Conservation (phyloP, 2,888 invertebrate genomes). For the Lypha dubia region DNA sequence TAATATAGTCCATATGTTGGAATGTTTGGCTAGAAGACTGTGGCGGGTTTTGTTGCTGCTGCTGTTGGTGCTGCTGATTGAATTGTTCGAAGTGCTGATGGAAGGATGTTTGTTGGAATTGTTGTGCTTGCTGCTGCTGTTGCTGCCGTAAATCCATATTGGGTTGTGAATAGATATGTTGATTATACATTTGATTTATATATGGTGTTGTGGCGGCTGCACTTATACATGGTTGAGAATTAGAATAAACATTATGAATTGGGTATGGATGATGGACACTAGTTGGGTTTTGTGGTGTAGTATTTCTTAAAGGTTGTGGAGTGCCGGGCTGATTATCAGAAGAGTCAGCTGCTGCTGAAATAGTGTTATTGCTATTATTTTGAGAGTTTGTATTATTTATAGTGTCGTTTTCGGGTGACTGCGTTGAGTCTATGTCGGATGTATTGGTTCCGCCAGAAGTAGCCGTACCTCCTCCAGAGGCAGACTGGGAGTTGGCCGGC, state of each 20-base stretch:
- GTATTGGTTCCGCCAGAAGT: conserved; percentile 54
- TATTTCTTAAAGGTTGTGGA: conserved; percentile 79
- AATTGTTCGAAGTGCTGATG: conserved; percentile 82
- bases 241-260: conserved; percentile 52
- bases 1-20: conserved; percentile 64
- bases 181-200: conserved; percentile 68
- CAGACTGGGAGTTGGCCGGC: conserved; percentile 39
- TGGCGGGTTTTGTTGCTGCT: conserved; percentile 66
- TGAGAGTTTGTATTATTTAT: conserved; percentile 44
- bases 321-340: conserved; percentile 86
- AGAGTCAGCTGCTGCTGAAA: conserved; percentile 90
- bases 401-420: conserved; percentile 16
- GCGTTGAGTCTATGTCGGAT: conserved; percentile 53
- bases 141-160: conserved; percentile 74
- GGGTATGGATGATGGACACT: conserved; percentile 23
- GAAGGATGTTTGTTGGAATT: conserved; percentile 74
- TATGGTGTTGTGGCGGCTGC: conserved; percentile 82
- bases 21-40: no score
- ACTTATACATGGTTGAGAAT: conserved; percentile 38
- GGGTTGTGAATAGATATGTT: conserved; percentile 73
- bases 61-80: conserved; percentile 81
- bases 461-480: conserved; percentile 64
- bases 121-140: conserved; percentile 66
- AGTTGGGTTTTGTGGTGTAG: conserved; percentile 78
- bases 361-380: conserved; percentile 80